phyloP scores from a whole-genome alignment of 2,113 vertebrate genomes.

The Maccullochella peelii region DNA sequence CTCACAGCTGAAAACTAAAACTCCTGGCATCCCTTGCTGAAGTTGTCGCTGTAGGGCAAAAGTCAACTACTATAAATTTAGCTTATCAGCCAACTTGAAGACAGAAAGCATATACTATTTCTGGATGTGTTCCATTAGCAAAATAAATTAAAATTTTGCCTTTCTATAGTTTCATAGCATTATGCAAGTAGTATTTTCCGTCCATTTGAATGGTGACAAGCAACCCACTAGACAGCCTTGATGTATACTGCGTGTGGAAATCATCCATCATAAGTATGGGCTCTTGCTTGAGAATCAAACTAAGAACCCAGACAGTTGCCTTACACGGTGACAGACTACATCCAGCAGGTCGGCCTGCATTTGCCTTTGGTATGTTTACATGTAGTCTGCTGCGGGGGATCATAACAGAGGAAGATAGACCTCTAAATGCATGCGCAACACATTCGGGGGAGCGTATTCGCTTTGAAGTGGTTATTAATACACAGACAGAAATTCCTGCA shows the following conservation, averaged over 20 bases:
- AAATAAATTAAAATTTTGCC: slow-evolving; percentile 41
- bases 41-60: slow-evolving; percentile 63
- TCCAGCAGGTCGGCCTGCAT: slow-evolving; percentile 40
- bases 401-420: slow-evolving; percentile 56
- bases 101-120: slow-evolving; percentile 35
- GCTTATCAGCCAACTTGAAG: slow-evolving; percentile 51
- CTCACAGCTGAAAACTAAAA: slow-evolving; percentile 72
- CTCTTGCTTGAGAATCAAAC: slow-evolving; percentile 47
- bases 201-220: slow-evolving; percentile 38
- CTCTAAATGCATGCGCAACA: slow-evolving; percentile 68
- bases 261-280: slow-evolving; percentile 45
- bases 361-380: slow-evolving; percentile 63
- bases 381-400: slow-evolving; percentile 54
- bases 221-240: slow-evolving; percentile 11
- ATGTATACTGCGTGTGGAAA: slow-evolving; percentile 38
- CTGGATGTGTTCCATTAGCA: slow-evolving; percentile 53
- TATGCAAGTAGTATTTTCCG: slow-evolving; percentile 32
- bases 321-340: slow-evolving; percentile 35
- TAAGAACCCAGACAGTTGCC: slow-evolving; percentile 37
- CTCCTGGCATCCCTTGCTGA: slow-evolving; percentile 56
- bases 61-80: slow-evolving; percentile 63
- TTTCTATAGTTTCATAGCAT: slow-evolving; percentile 22
- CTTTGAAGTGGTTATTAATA: slow-evolving; percentile 80
- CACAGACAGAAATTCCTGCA: slow-evolving; percentile 70
- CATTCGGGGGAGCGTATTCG: slow-evolving; percentile 44